These are phyloP conservation scores for Alsophila aescularia DNA, from an alignment of 2,888 invertebrate genomes.

Conservation along the genomic window DNA sequence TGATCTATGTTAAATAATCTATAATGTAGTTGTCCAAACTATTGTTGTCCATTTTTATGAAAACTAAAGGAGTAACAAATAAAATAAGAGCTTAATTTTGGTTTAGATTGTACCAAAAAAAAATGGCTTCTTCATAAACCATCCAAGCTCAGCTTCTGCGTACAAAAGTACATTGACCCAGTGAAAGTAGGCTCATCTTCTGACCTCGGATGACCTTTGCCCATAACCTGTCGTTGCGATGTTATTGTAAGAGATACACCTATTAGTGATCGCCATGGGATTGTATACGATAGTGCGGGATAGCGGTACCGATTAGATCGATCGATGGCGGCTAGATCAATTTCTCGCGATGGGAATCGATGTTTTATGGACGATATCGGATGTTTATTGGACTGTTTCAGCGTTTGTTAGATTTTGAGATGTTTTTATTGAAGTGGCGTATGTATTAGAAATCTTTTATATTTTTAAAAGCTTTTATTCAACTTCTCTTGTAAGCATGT, in stretches of 20 bases:
- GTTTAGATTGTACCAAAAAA: too few relatives aligned
- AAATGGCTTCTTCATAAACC: too few relatives aligned
- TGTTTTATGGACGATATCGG: conserved; percentile 13
- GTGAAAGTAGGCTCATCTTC: conserved; percentile 78
- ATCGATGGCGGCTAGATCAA: conserved; percentile 35
- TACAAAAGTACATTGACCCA: conserved; percentile 38
- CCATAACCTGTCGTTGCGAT: conserved; percentile 65
- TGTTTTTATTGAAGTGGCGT: conserved; percentile 5
- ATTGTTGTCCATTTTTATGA: too few relatives aligned
- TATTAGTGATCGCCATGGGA: conserved; percentile 42
- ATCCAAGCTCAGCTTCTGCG: conserved; percentile 4
- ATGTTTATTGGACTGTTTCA: conserved; percentile 10
- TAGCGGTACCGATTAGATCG: conserved; percentile 35
- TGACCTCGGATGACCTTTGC: conserved; percentile 74
- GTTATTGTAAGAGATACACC: conserved; percentile 70
- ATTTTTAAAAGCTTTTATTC: too few relatives aligned
- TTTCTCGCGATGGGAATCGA: conserved; percentile 24
- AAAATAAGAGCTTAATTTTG: too few relatives aligned
- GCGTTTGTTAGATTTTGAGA: conserved; percentile 6
- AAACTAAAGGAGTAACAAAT: neutral
- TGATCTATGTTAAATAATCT: too few relatives aligned
- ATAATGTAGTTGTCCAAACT: too few relatives aligned
- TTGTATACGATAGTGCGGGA: conserved; percentile 27
- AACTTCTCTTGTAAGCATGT: too few relatives aligned
- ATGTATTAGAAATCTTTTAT: neutral